Percentiles rank a stretch among this genome's conserved stretches.
These are phyloP conservation scores for Merodon equestris DNA, from an alignment of 2,888 invertebrate genomes.

Conservation along the genomic window DNA sequence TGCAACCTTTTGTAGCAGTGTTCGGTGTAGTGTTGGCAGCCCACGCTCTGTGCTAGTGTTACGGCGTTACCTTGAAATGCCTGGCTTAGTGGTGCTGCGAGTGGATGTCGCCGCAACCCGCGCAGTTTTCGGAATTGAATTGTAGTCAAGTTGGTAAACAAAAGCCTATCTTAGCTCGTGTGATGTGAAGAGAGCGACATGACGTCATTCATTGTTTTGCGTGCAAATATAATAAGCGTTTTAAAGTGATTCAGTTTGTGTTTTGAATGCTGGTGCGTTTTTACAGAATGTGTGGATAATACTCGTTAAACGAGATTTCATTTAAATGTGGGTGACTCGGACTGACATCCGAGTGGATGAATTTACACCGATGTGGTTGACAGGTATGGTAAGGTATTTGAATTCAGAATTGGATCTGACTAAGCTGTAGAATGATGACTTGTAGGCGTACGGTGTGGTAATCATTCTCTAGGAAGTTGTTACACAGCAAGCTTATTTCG, in stretches of 20 bases:
- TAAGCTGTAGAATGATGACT: too few species aligned
- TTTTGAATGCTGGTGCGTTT: background rate
- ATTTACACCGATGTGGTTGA: background rate
- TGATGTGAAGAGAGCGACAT: slow-evolving; percentile 10
- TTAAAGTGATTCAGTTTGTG: background rate
- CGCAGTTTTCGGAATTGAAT: slow-evolving; percentile 44
- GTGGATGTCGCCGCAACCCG: slow-evolving; percentile 48
- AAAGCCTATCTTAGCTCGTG: background rate
- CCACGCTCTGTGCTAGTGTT: slow-evolving; percentile 40
- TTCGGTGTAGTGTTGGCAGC: background rate
- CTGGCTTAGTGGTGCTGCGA: slow-evolving; percentile 24
- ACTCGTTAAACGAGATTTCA: slow-evolving; percentile 6
- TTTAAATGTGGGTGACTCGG: slow-evolving; percentile 32
- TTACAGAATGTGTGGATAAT: slow-evolving; percentile 22
- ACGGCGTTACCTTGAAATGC: slow-evolving; percentile 54
- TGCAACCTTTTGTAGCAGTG: slow-evolving; percentile 31
- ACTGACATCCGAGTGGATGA: background rate
- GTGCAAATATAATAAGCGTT: too few species aligned
- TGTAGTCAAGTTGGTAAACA: background rate
- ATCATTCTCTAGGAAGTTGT: too few species aligned
- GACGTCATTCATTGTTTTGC: slow-evolving; percentile 35
- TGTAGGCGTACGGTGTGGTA: too few species aligned
- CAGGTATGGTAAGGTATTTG: slow-evolving; percentile 41
- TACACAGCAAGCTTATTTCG: too few species aligned
- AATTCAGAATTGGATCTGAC: slow-evolving; percentile 18